These are phyloP conservation scores for Aurelia coerulea DNA, from an alignment of 30 jellyfish, hydroid and myxozoan species.

Conservation along the genomic window DNA sequence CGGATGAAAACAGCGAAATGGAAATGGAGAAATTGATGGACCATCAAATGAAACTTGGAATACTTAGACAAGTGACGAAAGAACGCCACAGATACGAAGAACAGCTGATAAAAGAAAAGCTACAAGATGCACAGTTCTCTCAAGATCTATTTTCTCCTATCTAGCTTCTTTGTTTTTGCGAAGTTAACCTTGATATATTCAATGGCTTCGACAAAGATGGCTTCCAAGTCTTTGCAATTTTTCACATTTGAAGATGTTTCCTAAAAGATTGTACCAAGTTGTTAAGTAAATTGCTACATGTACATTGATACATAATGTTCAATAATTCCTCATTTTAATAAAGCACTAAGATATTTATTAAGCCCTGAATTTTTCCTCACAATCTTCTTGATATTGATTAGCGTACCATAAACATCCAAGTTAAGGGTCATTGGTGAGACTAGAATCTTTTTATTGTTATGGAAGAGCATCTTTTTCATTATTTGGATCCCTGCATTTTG, in stretches of 20 bases:
- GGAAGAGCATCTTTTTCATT: no score
- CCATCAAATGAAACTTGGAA: no score
- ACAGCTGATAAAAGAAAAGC: no score
- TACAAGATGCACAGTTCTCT: no score
- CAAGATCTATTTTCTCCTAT: no score
- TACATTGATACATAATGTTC: slow-evolving; percentile 12
- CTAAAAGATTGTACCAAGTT: slow-evolving; percentile 16
- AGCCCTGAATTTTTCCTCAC: slow-evolving; percentile 10
- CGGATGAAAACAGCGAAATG: no score
- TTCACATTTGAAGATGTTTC: slow-evolving; percentile 53
- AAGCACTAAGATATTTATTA: background rate
- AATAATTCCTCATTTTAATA: background rate
- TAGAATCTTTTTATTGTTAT: no score
- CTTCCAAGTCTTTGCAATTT: slow-evolving; percentile 36
- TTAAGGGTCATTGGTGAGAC: no score
- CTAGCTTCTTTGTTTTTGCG: slow-evolving; percentile 1
- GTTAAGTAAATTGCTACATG: background rate
- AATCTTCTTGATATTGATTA: slow-evolving; percentile 6
- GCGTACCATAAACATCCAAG: background rate
- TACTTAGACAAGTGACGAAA: no score
- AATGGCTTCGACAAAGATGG: slow-evolving; percentile 25
- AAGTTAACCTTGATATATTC: slow-evolving; percentile 35
- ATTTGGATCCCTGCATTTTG: no score
- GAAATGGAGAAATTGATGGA: no score
- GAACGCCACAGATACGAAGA: no score